Evolutionary conservation across 2,113 vertebrate species (phyloP).

Genomic region (Austrofundulus limnaeus): DNA sequence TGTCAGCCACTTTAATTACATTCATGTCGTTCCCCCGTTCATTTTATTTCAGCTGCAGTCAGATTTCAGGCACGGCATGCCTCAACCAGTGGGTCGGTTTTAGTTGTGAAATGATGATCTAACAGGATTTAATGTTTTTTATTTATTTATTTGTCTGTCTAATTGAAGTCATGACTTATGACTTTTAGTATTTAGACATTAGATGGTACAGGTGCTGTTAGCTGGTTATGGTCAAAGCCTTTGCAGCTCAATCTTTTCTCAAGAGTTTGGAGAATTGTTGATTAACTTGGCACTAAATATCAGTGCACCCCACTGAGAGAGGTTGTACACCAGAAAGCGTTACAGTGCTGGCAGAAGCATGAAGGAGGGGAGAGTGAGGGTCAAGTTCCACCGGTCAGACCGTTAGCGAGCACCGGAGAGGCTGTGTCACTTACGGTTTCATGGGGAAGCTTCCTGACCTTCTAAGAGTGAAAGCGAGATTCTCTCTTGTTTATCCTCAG

Average conservation of each 20-base stretch:
- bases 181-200: conserved; percentile 35
- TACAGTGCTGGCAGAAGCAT: conserved; percentile 38
- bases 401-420: conserved; percentile 67
- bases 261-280: conserved; percentile 65
- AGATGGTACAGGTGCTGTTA: conserved; percentile 48
- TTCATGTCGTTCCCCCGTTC: conserved; percentile 76
- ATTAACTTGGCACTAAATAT: conserved; percentile 76
- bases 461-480: conserved; percentile 72
- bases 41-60: conserved; percentile 77
- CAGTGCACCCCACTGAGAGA: conserved; percentile 68
- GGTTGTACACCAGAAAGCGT: conserved; percentile 48
- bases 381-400: conserved; percentile 69
- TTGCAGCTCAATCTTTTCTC: conserved; percentile 45
- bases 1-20: conserved; percentile 81
- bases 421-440: conserved; percentile 78
- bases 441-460: conserved; percentile 77
- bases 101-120: conserved; percentile 29
- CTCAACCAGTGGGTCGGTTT: conserved; percentile 53
- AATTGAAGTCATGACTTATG: conserved; percentile 44
- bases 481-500: conserved; percentile 80
- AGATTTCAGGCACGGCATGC: conserved; percentile 69
- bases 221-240: conserved; percentile 42
- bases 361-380: conserved; percentile 32
- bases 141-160: background rate
- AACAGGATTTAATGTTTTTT: conserved; percentile 14